phyloP scores from a whole-genome alignment of 2,113 vertebrate species.

The Pedionomus torquatus region DNA sequence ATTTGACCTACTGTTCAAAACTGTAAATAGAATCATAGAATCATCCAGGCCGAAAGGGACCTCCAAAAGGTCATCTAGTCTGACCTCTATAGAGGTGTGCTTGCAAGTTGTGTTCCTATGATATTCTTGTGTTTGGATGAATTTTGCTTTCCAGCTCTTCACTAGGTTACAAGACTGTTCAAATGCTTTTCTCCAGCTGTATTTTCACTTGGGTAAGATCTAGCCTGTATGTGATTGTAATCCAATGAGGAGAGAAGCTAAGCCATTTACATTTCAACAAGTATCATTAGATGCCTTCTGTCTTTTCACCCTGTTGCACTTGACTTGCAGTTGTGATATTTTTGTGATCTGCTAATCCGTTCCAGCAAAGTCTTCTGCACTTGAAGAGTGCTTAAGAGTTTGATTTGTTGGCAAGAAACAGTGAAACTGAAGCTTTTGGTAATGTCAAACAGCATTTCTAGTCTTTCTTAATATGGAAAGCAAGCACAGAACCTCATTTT shows the following conservation, averaged over 20 bases:
- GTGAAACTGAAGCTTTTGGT: conserved; percentile 4
- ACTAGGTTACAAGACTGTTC: background rate
- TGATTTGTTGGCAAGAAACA: background rate
- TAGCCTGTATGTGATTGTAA: background rate
- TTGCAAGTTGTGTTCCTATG: background rate
- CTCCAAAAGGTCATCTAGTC: too few relatives aligned
- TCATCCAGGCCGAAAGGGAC: too few relatives aligned
- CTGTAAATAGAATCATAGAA: too few relatives aligned
- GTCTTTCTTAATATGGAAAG: background rate
- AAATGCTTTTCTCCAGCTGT: background rate
- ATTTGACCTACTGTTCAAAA: background rate
- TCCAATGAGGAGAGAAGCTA: background rate
- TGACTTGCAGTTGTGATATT: background rate
- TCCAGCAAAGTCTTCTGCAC: background rate
- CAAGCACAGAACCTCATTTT: background rate
- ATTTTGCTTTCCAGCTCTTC: background rate
- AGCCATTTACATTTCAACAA: conserved; percentile 6
- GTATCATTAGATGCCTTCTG: conserved; percentile 18
- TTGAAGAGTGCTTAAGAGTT: background rate
- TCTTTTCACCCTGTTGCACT: conserved; percentile 19
- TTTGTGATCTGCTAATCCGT: conserved; percentile 5
- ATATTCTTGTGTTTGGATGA: background rate
- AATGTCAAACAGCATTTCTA: background rate
- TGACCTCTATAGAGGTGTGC: too few relatives aligned
- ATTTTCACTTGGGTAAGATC: background rate